phyloP scores from a whole-genome alignment of 1,140 invertebrate species.

The Ridgeia piscesae region DNA sequence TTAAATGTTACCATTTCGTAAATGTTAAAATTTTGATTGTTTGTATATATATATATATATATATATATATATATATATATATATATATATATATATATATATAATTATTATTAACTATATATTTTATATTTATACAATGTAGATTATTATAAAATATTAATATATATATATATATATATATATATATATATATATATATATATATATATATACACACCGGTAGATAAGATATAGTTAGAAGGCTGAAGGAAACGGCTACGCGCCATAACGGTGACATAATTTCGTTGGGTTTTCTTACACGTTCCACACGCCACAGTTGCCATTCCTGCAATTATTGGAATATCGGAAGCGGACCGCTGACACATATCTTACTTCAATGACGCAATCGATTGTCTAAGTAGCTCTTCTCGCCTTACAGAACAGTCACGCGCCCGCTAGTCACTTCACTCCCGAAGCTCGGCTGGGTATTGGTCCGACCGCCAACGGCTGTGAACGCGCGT shows the following conservation, averaged over 20 bases:
- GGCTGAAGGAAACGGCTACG: not conserved
- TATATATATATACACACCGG: no score
- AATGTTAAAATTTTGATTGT: no score
- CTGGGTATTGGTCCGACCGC: not conserved
- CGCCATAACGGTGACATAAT: not conserved
- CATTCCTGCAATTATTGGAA: slow-evolving; percentile 1
- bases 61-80: not conserved
- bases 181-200: no score
- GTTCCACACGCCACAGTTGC: not conserved
- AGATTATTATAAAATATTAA: no score
- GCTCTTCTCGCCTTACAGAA: not conserved
- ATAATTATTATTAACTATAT: not conserved
- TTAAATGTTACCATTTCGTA: no score
- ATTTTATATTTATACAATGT: not conserved
- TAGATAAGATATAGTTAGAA: not conserved
- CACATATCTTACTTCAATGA: not conserved
- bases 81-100: not conserved
- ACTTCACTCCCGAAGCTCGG: not conserved
- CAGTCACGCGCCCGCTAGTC: not conserved
- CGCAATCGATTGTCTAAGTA: not conserved
- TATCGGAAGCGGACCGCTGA: not conserved
- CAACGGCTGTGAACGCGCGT: no score
- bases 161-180: no score
- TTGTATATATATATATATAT: no score
- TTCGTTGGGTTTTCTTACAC: not conserved